Conservation (phyloP, 2,113 vertebrate species). For the Diadophis punctatus region DNA sequence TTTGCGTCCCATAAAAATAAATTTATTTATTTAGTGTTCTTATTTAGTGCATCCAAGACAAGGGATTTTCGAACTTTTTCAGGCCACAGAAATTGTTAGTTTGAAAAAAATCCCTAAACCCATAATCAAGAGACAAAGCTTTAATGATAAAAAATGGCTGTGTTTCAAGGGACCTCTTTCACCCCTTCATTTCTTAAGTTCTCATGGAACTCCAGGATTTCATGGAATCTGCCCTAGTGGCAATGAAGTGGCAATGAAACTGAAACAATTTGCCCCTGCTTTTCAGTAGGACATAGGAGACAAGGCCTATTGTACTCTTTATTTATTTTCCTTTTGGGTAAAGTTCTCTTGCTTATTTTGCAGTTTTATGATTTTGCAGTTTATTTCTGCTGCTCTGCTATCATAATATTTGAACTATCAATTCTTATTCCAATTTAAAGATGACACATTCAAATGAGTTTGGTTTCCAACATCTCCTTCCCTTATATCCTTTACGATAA, state of each 20-base stretch:
- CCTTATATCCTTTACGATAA: background rate
- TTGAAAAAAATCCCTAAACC: background rate
- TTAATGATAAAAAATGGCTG: background rate
- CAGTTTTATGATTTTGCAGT: background rate
- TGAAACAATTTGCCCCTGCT: background rate
- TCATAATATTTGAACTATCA: background rate
- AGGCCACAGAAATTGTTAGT: background rate
- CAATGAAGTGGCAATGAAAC: background rate
- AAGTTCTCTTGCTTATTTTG: background rate
- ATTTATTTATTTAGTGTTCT: too few relatives aligned
- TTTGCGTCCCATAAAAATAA: background rate
- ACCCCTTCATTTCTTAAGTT: background rate
- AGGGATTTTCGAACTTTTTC: background rate
- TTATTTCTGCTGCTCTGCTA: background rate
- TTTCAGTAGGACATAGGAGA: background rate
- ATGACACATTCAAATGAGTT: background rate
- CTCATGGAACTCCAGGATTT: background rate
- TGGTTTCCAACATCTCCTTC: accelerated
- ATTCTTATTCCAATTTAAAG: background rate
- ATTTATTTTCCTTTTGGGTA: background rate
- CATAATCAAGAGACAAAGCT: background rate
- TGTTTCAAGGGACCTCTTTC: background rate
- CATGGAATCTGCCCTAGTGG: background rate
- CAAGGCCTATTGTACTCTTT: background rate
- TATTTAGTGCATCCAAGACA: background rate